phyloP scores from a whole-genome alignment of 2,113 vertebrate genomes.

The Cromileptes altivelis region DNA sequence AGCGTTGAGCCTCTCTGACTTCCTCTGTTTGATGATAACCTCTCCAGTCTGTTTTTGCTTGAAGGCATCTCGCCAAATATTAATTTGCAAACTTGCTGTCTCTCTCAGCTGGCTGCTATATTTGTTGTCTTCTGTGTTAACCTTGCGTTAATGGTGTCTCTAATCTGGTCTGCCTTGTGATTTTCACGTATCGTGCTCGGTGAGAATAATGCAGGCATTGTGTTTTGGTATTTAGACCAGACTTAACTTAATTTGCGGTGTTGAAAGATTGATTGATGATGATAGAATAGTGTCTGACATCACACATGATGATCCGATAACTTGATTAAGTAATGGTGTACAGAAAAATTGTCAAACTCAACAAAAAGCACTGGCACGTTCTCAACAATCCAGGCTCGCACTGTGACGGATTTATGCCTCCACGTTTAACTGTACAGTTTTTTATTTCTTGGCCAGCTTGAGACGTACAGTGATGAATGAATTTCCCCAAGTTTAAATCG shows the following conservation, averaged over 20 bases:
- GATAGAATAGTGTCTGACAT: constrained; percentile 1
- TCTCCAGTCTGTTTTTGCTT: constrained; percentile 29
- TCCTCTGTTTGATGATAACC: constrained; percentile 17
- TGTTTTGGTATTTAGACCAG: constrained; percentile 1
- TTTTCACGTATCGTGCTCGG: not conserved
- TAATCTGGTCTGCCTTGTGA: not conserved
- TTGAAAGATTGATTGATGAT: constrained; percentile 3
- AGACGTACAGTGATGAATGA: constrained; percentile 56
- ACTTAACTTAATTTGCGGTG: not conserved
- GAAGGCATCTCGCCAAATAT: constrained; percentile 35
- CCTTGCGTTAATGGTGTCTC: constrained; percentile 31
- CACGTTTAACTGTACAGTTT: constrained; percentile 22
- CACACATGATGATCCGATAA: not conserved
- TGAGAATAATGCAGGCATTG: not conserved
- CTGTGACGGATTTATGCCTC: constrained; percentile 22
- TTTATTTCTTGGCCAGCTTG: constrained; percentile 29
- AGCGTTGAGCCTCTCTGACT: constrained; percentile 21
- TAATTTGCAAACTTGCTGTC: constrained; percentile 40
- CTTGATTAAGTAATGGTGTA: constrained; percentile 15
- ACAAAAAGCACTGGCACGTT: constrained; percentile 4
- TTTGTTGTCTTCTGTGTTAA: constrained; percentile 45
- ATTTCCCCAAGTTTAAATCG: constrained; percentile 65
- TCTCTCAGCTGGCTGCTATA: constrained; percentile 36
- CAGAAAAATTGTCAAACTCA: not conserved
- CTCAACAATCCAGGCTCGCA: not conserved